Evolutionary conservation across 2,888 invertebrate genomes (phyloP).

Genomic region (Tachina fera): DNA sequence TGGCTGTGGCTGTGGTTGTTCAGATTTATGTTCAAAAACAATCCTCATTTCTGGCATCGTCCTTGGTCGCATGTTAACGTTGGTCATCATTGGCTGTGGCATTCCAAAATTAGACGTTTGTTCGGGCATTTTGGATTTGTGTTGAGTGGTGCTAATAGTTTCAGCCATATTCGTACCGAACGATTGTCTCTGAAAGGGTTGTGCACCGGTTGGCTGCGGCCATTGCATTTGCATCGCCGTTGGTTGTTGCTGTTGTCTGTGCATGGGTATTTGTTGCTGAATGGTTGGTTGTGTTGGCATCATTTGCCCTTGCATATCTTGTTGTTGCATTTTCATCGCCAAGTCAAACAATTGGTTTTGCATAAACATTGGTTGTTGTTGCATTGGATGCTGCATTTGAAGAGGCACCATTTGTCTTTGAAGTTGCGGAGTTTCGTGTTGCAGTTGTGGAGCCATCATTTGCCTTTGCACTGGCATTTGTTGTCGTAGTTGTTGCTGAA

Average conservation of each 20-base stretch:
- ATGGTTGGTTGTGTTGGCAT: background rate
- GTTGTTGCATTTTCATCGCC: constrained; percentile 25
- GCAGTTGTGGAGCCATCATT: constrained; percentile 1
- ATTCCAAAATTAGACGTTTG: too few species aligned
- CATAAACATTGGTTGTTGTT: background rate
- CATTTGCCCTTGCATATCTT: constrained; percentile 17
- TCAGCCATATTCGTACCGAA: too few species aligned
- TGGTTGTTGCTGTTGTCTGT: constrained; percentile 26
- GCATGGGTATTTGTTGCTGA: background rate
- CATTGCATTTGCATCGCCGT: background rate
- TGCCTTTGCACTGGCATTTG: constrained; percentile 3
- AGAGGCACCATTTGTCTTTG: background rate
- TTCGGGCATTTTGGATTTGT: too few species aligned
- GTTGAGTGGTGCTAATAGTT: too few species aligned
- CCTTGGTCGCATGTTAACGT: background rate
- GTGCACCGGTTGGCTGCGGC: background rate
- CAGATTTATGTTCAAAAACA: too few species aligned
- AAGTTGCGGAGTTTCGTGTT: background rate
- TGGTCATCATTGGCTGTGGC: background rate
- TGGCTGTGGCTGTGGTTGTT: too few species aligned
- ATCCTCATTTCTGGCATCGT: too few species aligned
- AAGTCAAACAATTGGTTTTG: constrained; percentile 17
- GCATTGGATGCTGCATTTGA: background rate
- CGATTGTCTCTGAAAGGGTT: background rate
- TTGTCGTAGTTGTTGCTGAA: constrained; percentile 9